phyloP scores from a whole-genome alignment of 1,140 invertebrate genomes.

The Orchestia grillus region DNA sequence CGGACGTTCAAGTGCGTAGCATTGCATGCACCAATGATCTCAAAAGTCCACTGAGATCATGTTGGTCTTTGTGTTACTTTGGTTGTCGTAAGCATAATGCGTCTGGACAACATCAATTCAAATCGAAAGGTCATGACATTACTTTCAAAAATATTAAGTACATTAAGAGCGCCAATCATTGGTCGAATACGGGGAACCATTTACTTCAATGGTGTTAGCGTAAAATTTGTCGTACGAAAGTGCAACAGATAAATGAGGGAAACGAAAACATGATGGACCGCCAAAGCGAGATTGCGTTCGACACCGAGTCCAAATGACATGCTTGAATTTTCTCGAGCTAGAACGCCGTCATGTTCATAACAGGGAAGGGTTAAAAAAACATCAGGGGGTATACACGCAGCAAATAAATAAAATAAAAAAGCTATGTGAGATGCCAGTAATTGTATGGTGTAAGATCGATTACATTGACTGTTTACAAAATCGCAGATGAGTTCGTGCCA shows the following conservation, averaged over 20 bases:
- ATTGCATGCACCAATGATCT: background rate
- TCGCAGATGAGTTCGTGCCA: background rate
- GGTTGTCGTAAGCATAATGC: background rate
- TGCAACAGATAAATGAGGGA: background rate
- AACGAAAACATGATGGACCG: background rate
- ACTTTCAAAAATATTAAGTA: background rate
- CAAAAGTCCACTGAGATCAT: background rate
- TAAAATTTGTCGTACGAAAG: background rate
- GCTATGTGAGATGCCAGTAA: background rate
- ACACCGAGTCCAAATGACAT: background rate
- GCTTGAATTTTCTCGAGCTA: background rate
- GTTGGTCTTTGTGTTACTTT: background rate
- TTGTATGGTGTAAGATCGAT: background rate
- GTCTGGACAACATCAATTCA: background rate
- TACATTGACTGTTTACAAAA: background rate
- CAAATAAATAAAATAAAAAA: background rate
- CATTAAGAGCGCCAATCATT: background rate
- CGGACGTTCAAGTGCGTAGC: background rate
- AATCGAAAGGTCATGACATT: background rate
- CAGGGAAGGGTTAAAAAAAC: background rate
- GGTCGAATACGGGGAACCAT: background rate
- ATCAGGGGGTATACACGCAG: background rate
- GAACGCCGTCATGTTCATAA: background rate
- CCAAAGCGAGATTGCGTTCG: background rate
- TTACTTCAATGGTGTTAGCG: background rate